Percentiles rank a stretch among this genome's conserved stretches.
These are phyloP conservation scores for Apistogramma diplotaenia DNA, from an alignment of 2,113 vertebrate species.

Conservation along the genomic window DNA sequence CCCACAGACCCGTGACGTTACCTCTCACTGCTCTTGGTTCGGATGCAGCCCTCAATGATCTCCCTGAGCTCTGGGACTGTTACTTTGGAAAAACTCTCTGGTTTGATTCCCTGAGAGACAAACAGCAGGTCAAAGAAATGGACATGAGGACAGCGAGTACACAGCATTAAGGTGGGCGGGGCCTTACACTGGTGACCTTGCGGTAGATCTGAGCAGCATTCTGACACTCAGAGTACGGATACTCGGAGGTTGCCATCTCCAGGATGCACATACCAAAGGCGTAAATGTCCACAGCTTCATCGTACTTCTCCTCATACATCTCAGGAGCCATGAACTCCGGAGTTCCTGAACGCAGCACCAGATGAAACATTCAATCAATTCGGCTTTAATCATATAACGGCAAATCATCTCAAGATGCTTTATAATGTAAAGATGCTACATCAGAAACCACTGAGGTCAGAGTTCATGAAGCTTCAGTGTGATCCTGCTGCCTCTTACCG, in stretches of 20 bases:
- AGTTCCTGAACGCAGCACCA: conserved; percentile 52
- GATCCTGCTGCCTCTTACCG: conserved; percentile 60
- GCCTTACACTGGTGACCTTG: conserved; percentile 88
- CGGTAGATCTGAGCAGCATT: conserved; percentile 93
- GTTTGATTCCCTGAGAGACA: conserved; percentile 85
- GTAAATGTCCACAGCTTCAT: conserved; percentile 89
- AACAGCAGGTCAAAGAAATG: not conserved
- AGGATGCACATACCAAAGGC: conserved; percentile 95
- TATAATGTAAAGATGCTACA: no score
- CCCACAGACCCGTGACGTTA: conserved; percentile 26
- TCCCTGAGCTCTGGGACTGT: conserved; percentile 87
- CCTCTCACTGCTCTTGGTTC: conserved; percentile 86
- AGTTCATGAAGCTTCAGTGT: no score
- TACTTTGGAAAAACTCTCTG: conserved; percentile 90
- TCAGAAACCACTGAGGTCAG: not conserved
- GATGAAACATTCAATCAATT: not conserved
- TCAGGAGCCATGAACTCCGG: conserved; percentile 95
- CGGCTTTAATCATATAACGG: no score
- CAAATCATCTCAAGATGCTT: no score
- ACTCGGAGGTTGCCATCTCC: conserved; percentile 93
- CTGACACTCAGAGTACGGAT: conserved; percentile 90
- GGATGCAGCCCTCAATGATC: conserved; percentile 93
- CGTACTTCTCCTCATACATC: conserved; percentile 94
- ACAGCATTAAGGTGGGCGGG: not conserved
- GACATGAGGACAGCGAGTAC: not conserved